These are phyloP conservation scores for Alitta virens DNA, from an alignment of 2,888 invertebrate species.

Conservation along the genomic window DNA sequence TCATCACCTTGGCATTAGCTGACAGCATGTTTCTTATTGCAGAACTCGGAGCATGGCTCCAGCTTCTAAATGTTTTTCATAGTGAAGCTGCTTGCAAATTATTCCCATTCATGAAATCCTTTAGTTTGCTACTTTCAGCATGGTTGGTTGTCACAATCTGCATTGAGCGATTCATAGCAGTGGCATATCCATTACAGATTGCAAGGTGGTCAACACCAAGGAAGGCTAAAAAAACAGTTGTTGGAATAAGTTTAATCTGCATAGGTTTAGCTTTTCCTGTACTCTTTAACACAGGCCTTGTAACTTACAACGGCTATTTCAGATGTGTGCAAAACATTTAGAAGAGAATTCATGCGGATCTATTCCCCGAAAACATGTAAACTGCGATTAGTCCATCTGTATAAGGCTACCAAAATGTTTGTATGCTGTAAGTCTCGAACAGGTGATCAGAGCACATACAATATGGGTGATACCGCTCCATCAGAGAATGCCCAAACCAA, in stretches of 20 bases:
- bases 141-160: slow-evolving; percentile 10
- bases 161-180: slow-evolving; percentile 8
- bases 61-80: slow-evolving; percentile 1
- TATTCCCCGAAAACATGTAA: no score
- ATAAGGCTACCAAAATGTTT: no score
- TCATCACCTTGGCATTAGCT: slow-evolving; percentile 3
- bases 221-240: background rate
- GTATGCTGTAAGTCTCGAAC: no score
- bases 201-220: background rate
- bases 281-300: background rate
- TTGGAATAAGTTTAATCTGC: background rate
- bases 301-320: background rate
- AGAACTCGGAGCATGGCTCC: slow-evolving; percentile 2
- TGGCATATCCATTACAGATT: slow-evolving; percentile 3
- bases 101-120: slow-evolving; percentile 4
- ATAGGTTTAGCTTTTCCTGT: slow-evolving; percentile 1
- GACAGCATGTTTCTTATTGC: background rate
- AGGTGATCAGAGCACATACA: no score
- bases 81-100: slow-evolving; percentile 2
- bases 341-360: background rate
- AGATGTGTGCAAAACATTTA: slow-evolving; percentile 3
- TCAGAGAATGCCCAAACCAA: no score
- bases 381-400: no score
- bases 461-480: no score
- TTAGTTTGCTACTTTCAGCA: slow-evolving; percentile 3